These are phyloP conservation scores for Zhengitettix transpicula DNA, from an alignment of 2,888 invertebrate species.

Conservation along the genomic window DNA sequence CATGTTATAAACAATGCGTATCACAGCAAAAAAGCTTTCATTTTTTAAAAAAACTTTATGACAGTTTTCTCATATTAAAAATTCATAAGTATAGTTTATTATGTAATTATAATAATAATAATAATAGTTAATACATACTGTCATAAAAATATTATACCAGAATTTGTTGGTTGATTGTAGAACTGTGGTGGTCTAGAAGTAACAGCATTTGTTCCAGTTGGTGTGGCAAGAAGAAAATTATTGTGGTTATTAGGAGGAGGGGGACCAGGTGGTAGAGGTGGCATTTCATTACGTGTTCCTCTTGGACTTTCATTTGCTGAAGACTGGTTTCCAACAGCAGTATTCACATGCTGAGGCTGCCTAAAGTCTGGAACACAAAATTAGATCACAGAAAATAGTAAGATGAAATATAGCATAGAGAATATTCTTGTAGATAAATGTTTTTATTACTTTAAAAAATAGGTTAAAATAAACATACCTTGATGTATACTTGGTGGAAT, in stretches of 20 bases:
- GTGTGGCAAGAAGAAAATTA: slow-evolving; percentile 22
- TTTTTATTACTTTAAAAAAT: too few species aligned
- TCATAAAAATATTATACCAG: slow-evolving; percentile 3
- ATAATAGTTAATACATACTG: not conserved
- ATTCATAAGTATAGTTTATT: too few species aligned
- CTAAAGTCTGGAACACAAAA: not conserved
- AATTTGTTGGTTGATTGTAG: slow-evolving; percentile 9
- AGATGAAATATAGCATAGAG: too few species aligned
- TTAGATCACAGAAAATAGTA: not conserved
- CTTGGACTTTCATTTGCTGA: not conserved
- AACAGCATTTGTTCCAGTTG: slow-evolving; percentile 10
- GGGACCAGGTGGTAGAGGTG: slow-evolving; percentile 16
- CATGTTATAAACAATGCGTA: not conserved
- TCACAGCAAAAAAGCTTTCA: not conserved
- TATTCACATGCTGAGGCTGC: not conserved
- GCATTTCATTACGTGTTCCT: slow-evolving; percentile 9
- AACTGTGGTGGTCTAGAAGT: slow-evolving; percentile 1
- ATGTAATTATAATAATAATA: too few species aligned
- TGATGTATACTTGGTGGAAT: not conserved
- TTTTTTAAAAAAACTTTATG: not conserved
- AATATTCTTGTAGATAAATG: too few species aligned
- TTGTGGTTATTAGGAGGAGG: slow-evolving; percentile 19
- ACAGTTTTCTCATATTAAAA: not conserved
- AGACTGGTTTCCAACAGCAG: not conserved
- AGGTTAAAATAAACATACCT: too few species aligned